Base-by-base conservation (phyloP, 2,113 vertebrate genomes). In the Vicugna pacos region DNA sequence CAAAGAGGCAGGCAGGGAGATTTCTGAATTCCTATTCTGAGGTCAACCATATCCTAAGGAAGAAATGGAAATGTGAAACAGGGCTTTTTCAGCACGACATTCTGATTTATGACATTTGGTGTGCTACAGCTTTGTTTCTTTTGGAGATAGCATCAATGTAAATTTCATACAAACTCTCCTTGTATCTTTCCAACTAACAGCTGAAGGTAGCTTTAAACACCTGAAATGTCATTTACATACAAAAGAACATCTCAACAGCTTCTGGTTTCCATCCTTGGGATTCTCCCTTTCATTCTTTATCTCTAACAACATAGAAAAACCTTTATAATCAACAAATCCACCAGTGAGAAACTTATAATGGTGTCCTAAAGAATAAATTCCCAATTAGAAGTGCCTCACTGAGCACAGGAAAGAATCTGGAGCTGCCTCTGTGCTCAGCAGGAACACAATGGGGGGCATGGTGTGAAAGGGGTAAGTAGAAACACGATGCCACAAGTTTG, bases 61-160 rank as follows among this genome's bases (percentile, higher is more conserved):
- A 94, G 35, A 22, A 70, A 92, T 35, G 46, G 72, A 94, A 96
- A 60, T 30, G 30, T 76, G 72, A 95, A 97, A 75, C 1, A 2
- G 3, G 20, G 14, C 35, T 60, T 94, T 93, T 80, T 50, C 69
- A 62, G 83, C n/a, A 32, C 32, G 56, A 30, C 75, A 87, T 64
- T 95, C n/a, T 81, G 52, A 80, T 80, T 93, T 28, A 77, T 64
- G 32, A 50, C 42, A 84, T 50, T 92, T 73, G 35, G 46, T 48
- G 19, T 94, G 24, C 2, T 1, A 50, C 0, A 0, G 3, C 93
- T 67, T 54, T 80, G 17, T 22, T 16, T 6, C 91, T 65, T 79
- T 64, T 2, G 26, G 76, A 70, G 70, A 72, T 54, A 80, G 22
- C 50, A 72, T 93, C 89, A 46, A 52, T 30, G 32, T 0, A 85